phyloP scores from a whole-genome alignment of 2,113 vertebrate genomes.

The Chionodraco myersi region DNA sequence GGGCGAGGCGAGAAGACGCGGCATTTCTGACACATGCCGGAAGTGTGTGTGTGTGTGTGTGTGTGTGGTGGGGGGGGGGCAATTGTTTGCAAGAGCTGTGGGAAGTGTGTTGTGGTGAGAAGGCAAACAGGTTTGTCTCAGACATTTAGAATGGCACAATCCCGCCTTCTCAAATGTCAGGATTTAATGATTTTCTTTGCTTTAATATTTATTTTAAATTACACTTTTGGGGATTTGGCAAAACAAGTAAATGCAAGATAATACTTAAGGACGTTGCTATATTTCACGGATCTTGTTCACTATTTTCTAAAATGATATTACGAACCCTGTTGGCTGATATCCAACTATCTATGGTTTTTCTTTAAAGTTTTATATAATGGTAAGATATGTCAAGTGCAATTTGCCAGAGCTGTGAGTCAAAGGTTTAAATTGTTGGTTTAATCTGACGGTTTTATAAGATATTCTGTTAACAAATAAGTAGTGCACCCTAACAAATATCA shows the following conservation, averaged over 20 bases:
- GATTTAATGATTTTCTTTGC: not conserved
- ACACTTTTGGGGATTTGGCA: not conserved
- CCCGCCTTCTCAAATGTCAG: not conserved
- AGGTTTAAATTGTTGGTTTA: not conserved
- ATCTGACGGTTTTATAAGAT: too few species aligned
- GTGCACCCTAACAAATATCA: not conserved
- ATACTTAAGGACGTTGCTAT: too few species aligned
- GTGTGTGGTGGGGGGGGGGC: not conserved
- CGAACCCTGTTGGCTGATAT: not conserved
- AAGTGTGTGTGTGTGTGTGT: not conserved
- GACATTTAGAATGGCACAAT: not conserved
- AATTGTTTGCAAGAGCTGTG: slow-evolving; percentile 4
- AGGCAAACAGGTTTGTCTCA: not conserved
- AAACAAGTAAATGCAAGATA: too few species aligned
- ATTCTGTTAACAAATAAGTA: not conserved
- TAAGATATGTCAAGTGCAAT: not conserved
- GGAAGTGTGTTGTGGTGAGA: slow-evolving; percentile 8
- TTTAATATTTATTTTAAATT: not conserved
- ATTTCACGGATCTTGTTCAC: too few species aligned
- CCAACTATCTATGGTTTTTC: not conserved
- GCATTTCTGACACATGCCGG: slow-evolving; percentile 18
- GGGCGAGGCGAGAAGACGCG: slow-evolving; percentile 5
- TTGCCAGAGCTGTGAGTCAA: not conserved
- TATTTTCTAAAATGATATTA: too few species aligned
- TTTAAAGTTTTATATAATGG: not conserved